Conservation (phyloP, 2,113 vertebrate species). For the Aptenodytes forsteri region DNA sequence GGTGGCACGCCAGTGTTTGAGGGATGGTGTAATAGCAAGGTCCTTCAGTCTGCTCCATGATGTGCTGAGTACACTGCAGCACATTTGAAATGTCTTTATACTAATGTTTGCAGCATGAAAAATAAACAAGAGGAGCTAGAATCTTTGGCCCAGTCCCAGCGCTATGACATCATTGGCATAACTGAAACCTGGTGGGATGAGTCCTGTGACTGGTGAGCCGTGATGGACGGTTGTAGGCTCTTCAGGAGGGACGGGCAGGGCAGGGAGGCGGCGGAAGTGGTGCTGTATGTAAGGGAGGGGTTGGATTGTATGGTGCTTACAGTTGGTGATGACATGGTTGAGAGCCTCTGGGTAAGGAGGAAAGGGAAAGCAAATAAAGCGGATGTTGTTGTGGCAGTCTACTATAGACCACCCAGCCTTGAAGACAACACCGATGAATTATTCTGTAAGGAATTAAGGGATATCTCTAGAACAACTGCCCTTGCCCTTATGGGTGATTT, state of each 20-base stretch:
- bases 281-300: not conserved
- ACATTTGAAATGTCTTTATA: not conserved
- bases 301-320: not conserved
- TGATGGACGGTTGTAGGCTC: not conserved
- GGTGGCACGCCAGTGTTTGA: not conserved
- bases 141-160: not conserved
- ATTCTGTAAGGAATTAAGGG: not conserved
- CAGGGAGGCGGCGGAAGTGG: not conserved
- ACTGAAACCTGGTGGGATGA: not conserved
- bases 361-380: not conserved
- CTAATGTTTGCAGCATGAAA: not conserved
- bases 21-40: not conserved
- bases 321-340: not conserved
- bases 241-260: not conserved
- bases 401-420: not conserved
- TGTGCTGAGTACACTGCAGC: no score
- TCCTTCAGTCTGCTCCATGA: not conserved
- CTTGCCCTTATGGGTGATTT: not conserved
- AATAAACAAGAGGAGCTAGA: not conserved
- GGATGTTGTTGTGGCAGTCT: not conserved
- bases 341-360: not conserved
- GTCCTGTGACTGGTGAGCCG: not conserved
- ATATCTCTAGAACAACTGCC: not conserved
- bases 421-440: no score
- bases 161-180: not conserved